Percentiles rank a stretch among this genome's conserved stretches.
Conservation (phyloP, 2,113 vertebrate species). For the Pimephales promelas region DNA sequence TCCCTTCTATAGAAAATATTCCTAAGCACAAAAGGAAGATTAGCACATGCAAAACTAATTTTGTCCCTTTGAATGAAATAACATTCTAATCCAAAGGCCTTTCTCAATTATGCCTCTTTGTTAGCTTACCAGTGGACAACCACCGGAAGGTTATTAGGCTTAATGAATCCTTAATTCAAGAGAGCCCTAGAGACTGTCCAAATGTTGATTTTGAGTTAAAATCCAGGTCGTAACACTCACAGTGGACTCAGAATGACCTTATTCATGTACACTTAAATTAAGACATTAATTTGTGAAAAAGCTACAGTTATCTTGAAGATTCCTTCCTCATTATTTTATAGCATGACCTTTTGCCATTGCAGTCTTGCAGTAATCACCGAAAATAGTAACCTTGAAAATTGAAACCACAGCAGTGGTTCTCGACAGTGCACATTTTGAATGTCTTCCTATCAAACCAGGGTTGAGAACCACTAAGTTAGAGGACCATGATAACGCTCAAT, state of each 20-base stretch:
- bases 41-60: slow-evolving; percentile 56
- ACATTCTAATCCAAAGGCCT: slow-evolving; percentile 50
- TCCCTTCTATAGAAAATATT: slow-evolving; percentile 35
- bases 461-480: neutral
- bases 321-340: slow-evolving; percentile 11
- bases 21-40: slow-evolving; percentile 44
- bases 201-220: slow-evolving; percentile 26
- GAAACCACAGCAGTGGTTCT: neutral
- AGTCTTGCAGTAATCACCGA: neutral
- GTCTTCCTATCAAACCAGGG: neutral
- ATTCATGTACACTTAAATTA: slow-evolving; percentile 11
- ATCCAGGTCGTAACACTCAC: neutral
- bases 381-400: slow-evolving; percentile 16
- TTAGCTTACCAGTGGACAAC: slow-evolving; percentile 23
- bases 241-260: slow-evolving; percentile 6
- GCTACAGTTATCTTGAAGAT: slow-evolving; percentile 22
- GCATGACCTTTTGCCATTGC: slow-evolving; percentile 29
- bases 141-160: slow-evolving; percentile 41
- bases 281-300: slow-evolving; percentile 33
- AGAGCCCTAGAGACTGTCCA: slow-evolving; percentile 17
- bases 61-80: slow-evolving; percentile 51
- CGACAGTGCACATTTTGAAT: neutral
- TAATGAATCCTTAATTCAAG: slow-evolving; percentile 45
- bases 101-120: slow-evolving; percentile 45
- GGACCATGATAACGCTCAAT: neutral